These are phyloP conservation scores for Cotesia vestalis DNA, from an alignment of 1,140 invertebrate species.

Conservation along the genomic window DNA sequence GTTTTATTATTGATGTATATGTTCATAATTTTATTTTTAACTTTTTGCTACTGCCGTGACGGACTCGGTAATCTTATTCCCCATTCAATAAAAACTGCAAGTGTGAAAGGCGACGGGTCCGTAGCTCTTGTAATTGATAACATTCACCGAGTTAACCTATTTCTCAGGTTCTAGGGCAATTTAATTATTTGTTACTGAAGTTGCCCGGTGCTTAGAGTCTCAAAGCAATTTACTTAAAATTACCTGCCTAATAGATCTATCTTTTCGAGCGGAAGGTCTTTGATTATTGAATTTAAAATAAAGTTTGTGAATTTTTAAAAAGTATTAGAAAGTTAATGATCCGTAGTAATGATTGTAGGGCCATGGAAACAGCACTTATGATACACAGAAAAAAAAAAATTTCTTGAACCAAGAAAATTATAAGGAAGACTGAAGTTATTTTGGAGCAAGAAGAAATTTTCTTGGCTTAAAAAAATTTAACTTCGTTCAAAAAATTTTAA, in stretches of 20 bases:
- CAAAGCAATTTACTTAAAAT: background rate
- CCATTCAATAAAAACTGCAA: background rate
- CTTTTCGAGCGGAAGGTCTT: background rate
- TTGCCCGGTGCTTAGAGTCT: too few relatives aligned
- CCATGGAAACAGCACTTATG: too few relatives aligned
- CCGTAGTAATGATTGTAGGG: too few relatives aligned
- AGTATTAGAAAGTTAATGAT: too few relatives aligned
- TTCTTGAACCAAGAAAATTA: too few relatives aligned
- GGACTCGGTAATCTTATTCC: background rate
- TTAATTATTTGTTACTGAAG: slow-evolving; percentile 5
- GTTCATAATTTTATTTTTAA: background rate
- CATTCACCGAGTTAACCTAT: slow-evolving; percentile 3
- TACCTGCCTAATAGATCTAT: too few relatives aligned
- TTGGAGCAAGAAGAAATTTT: too few relatives aligned
- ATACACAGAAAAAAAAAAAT: too few relatives aligned
- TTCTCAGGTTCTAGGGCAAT: slow-evolving; percentile 9
- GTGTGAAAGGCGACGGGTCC: background rate
- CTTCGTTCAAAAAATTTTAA: too few relatives aligned
- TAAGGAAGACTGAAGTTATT: too few relatives aligned
- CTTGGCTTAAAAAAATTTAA: too few relatives aligned
- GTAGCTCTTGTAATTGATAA: slow-evolving; percentile 2
- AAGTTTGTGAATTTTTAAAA: too few relatives aligned
- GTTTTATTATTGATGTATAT: slow-evolving; percentile 2
- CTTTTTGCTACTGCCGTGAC: slow-evolving; percentile 10
- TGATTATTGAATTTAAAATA: background rate